Conservation (phyloP, 1,140 invertebrate species). For the Papilio machaon region DNA sequence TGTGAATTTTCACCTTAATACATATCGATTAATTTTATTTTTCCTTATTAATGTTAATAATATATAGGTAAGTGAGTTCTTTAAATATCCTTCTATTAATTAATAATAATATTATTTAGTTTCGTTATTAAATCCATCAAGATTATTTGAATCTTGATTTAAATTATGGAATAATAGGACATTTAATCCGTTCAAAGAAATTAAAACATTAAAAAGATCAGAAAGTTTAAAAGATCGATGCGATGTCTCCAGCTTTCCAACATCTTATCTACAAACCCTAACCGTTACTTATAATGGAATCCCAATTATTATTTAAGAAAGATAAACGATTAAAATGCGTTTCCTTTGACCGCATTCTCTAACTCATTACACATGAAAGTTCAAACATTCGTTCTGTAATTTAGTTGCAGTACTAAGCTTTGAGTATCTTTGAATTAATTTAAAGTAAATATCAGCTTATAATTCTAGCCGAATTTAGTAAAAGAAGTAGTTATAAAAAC, state of each 20-base stretch:
- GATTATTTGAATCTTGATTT: no score
- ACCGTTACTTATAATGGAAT: constrained; percentile 67
- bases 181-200: no score
- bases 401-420: neutral
- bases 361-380: constrained; percentile 41
- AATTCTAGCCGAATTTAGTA: neutral
- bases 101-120: no score
- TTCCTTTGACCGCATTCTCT: constrained; percentile 39
- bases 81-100: no score
- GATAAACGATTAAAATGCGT: constrained; percentile 63
- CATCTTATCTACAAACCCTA: constrained; percentile 64
- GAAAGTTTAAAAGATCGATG: no score
- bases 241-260: constrained; percentile 50
- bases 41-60: no score
- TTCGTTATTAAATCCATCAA: no score
- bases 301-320: constrained; percentile 69
- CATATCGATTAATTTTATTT: no score
- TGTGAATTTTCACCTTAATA: constrained; percentile 45
- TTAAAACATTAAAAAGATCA: no score
- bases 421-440: neutral
- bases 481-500: neutral
- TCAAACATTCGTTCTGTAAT: neutral
- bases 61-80: no score
- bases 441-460: neutral
- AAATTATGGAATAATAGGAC: no score